Conservation (phyloP, 2,797 vertebrate genomes). For the Smutsia gigantea region DNA sequence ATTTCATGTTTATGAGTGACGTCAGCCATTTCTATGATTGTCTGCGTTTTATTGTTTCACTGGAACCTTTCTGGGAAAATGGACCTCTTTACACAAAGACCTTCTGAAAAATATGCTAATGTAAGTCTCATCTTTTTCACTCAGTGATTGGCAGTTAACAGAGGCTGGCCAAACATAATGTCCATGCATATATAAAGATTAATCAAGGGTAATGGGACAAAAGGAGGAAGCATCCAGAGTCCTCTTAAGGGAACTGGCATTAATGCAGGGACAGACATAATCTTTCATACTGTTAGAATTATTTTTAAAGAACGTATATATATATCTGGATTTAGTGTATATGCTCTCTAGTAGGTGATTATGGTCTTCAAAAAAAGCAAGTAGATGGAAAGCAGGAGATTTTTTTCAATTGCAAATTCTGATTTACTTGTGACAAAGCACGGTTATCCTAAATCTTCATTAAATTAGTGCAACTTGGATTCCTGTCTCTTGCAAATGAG, state of each 20-base stretch:
- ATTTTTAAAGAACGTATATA: background rate
- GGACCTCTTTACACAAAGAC: background rate
- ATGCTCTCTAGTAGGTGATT: background rate
- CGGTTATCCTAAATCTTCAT: background rate
- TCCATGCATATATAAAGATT: background rate
- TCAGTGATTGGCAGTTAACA: background rate
- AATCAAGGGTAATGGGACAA: background rate
- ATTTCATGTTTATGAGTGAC: background rate
- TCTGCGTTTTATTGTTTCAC: background rate
- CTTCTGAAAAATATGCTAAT: background rate
- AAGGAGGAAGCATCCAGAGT: background rate
- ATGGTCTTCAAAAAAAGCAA: background rate
- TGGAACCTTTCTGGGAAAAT: background rate
- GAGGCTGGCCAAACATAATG: background rate
- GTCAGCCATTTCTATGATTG: background rate
- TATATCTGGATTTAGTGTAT: background rate
- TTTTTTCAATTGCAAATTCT: background rate
- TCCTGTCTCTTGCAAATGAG: background rate
- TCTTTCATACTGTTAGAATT: background rate
- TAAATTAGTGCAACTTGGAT: background rate
- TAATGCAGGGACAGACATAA: background rate
- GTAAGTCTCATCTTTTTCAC: background rate
- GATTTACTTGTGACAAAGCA: background rate
- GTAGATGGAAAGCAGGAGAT: background rate
- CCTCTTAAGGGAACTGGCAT: background rate